phyloP scores from a whole-genome alignment of 2,797 vertebrate species.

The Schizopygopsis malacanthus region DNA sequence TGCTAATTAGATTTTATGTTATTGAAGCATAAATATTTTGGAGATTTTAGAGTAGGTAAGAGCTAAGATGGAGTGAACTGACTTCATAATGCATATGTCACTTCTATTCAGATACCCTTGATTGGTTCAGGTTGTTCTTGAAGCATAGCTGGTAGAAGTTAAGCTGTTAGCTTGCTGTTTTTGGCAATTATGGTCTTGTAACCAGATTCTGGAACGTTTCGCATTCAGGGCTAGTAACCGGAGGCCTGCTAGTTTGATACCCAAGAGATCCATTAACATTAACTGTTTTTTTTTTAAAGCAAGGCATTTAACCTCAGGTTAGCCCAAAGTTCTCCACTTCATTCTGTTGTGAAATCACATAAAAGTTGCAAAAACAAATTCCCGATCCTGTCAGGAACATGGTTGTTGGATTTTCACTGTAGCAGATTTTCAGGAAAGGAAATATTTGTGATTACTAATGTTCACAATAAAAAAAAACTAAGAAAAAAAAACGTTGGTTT shows the following conservation, averaged over 20 bases:
- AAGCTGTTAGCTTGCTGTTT: constrained; percentile 39
- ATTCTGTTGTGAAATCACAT: constrained; percentile 11
- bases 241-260: neutral
- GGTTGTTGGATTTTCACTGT: neutral
- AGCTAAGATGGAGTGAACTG: neutral
- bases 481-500: neutral
- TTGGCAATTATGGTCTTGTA: constrained; percentile 48
- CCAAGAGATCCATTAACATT: constrained; percentile 10
- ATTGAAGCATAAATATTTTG: neutral
- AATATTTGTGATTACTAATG: neutral
- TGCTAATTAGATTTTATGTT: neutral
- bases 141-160: constrained; percentile 35
- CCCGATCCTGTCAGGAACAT: neutral
- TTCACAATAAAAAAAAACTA: neutral
- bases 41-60: neutral
- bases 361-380: constrained; percentile 14
- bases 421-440: neutral
- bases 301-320: neutral
- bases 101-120: neutral
- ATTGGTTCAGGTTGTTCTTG: constrained; percentile 28
- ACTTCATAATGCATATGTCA: neutral
- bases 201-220: constrained; percentile 16
- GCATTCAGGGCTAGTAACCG: neutral
- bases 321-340: neutral
- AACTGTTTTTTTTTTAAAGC: neutral